Percentiles rank a stretch among this genome's conserved stretches.
Evolutionary conservation across 1,140 invertebrate genomes (phyloP).

Genomic region (Spodoptera litura): DNA sequence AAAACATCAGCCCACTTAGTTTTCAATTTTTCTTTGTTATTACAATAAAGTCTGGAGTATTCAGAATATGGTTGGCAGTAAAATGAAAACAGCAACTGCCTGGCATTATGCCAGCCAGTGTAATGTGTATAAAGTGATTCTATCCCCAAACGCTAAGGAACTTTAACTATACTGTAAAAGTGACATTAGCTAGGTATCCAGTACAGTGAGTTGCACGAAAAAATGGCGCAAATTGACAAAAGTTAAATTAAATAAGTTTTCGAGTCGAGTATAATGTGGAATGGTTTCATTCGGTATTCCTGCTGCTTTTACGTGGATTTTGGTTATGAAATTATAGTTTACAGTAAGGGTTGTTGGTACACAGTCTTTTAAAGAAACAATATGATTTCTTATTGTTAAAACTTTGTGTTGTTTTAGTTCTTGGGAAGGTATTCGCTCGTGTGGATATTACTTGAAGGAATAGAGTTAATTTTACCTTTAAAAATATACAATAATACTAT

Average conservation of each 20-base stretch:
- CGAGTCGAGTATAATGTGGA: conserved; percentile 54
- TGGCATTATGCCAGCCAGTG: conserved; percentile 47
- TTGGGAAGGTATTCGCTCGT: neutral
- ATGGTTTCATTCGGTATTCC: conserved; percentile 63
- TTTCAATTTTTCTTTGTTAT: conserved; percentile 47
- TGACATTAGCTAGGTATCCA: conserved; percentile 50
- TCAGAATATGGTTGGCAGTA: conserved; percentile 45
- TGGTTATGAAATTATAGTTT: conserved; percentile 39
- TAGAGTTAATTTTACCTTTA: no score
- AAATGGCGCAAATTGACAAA: conserved; percentile 63
- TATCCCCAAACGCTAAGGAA: conserved; percentile 55
- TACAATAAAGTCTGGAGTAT: conserved; percentile 45
- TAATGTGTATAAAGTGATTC: conserved; percentile 61
- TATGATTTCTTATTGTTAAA: conserved; percentile 2
- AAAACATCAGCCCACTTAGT: conserved; percentile 37
- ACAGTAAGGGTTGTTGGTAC: neutral
- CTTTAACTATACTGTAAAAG: conserved; percentile 54
- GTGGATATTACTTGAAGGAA: no score
- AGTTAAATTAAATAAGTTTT: conserved; percentile 77
- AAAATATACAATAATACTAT: no score
- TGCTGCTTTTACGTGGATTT: conserved; percentile 38
- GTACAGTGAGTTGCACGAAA: conserved; percentile 44
- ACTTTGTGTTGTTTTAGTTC: neutral
- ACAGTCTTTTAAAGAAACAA: neutral
- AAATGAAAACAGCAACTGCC: conserved; percentile 48